Evolutionary conservation across 2,797 vertebrate genomes (phyloP), one percentile per base, ranked within the genome.

Genomic region (Somateria mollissima): DNA sequence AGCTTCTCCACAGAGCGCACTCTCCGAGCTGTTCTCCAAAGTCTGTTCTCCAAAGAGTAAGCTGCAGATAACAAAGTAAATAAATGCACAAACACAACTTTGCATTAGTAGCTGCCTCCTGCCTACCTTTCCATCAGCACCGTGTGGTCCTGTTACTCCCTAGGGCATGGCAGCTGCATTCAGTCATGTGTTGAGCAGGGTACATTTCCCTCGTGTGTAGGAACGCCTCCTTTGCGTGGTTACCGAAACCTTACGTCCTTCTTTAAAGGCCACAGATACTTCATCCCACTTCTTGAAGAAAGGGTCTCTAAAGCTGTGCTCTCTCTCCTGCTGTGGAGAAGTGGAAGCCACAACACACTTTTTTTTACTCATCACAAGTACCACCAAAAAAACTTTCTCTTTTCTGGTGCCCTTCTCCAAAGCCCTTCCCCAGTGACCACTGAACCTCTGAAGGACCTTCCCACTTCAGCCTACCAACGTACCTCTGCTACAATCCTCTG

Each of bases 161-260:
- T 32, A 14, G 13, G 62, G 21, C 39, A 65, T 7, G 4, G 62
- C 39, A 65, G 62, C 62, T 32, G 30, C 28, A 43, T 32, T 43
- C 39, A 65, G 62, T 7, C 20, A 9, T 43, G 13, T 43, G 20
- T 16, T 32, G 62, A 43, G 20, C 20, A 65, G 53, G 10, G 16
- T 17, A 20, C 1, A 0, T 43, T 76, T 80, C 36, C 36, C 4
- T 84, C 49, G 3, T 13, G 10, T 5, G 1, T 6, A 19, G 14
- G 30, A 70, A 32, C 20, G n/a, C 27, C 74, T 11, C 24, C 8
- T 18, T 57, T 18, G 14, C 8, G 11, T 18, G 6, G 1, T 60
- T 60, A 21, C 56, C 34, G 45, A 49, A 61, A 51, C 20, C 32
- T 43, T 7, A 78, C 0, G 0, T 37, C 49, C 28, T 39, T 77